A percentile compares a stretch with the other conserved stretches of the same genome.
These are phyloP conservation scores for Sitta europaea DNA, from an alignment of 2,113 vertebrate genomes.

Conservation along the genomic window DNA sequence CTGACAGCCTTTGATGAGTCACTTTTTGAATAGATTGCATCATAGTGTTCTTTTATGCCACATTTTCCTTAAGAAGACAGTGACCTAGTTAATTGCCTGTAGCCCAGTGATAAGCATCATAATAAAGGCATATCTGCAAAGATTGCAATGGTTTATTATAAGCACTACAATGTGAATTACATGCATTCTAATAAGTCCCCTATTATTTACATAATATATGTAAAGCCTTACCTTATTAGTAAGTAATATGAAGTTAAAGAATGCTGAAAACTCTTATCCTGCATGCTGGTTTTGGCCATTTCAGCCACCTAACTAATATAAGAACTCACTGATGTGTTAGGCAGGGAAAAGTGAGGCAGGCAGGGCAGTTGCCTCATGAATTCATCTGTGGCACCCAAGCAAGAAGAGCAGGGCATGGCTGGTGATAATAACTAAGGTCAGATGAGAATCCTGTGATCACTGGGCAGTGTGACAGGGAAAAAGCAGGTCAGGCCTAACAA, in stretches of 20 bases:
- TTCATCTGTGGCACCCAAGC: not conserved
- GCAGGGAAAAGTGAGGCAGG: not conserved
- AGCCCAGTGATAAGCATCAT: not conserved
- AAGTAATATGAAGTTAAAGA: not conserved
- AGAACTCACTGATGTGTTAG: not conserved
- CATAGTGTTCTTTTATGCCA: not conserved
- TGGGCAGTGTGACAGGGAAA: not conserved
- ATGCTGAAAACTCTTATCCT: not conserved
- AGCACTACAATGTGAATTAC: not conserved
- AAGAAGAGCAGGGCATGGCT: not conserved
- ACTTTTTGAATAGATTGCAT: not conserved
- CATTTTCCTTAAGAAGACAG: not conserved
- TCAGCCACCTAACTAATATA: not conserved
- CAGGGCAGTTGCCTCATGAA: not conserved
- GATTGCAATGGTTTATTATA: not conserved
- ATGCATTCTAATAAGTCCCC: not conserved
- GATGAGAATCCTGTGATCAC: not conserved
- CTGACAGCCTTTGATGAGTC: not conserved
- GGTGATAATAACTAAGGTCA: not conserved
- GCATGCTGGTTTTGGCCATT: not conserved
- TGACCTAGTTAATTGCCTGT: not conserved
- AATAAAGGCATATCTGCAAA: not conserved
- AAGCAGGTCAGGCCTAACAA: not conserved
- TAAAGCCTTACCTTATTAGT: not conserved
- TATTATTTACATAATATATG: not conserved